phyloP scores from a whole-genome alignment of 2,888 invertebrate species.

The Onthophagus sagittarius region DNA sequence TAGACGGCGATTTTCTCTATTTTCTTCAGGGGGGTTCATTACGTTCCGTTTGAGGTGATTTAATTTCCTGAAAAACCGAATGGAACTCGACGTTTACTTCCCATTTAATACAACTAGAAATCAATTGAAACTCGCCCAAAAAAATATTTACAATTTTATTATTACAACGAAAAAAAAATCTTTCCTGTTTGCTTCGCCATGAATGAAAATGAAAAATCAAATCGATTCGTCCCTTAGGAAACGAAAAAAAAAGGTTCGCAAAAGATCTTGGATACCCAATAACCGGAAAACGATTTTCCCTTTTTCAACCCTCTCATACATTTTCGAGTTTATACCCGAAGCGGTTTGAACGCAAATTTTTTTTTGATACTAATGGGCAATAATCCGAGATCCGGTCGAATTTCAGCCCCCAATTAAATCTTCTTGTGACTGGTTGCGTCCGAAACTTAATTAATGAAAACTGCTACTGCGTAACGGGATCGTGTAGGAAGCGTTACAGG shows the following conservation, averaged over 20 bases:
- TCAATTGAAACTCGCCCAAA: no score
- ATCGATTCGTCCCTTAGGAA: constrained; percentile 2
- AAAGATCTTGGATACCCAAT: constrained; percentile 3
- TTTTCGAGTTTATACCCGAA: background rate
- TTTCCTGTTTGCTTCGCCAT: background rate
- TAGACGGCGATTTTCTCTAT: background rate
- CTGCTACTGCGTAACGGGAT: background rate
- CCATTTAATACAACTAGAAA: background rate
- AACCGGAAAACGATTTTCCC: constrained; percentile 5
- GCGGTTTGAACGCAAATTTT: background rate
- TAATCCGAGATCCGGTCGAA: background rate
- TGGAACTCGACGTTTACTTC: background rate
- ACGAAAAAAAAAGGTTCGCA: background rate
- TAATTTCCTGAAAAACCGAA: background rate
- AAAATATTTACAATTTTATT: no score
- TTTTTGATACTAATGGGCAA: background rate
- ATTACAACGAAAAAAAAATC: no score
- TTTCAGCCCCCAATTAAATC: background rate
- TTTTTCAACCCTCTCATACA: background rate
- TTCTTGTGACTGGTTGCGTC: background rate
- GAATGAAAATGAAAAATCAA: constrained; percentile 12
- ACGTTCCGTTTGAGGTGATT: background rate
- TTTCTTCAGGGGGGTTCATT: background rate
- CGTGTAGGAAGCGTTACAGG: background rate
- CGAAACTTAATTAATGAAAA: background rate